Base-by-base conservation (phyloP, 2,888 invertebrate genomes). In the Salpingus planirostris region DNA sequence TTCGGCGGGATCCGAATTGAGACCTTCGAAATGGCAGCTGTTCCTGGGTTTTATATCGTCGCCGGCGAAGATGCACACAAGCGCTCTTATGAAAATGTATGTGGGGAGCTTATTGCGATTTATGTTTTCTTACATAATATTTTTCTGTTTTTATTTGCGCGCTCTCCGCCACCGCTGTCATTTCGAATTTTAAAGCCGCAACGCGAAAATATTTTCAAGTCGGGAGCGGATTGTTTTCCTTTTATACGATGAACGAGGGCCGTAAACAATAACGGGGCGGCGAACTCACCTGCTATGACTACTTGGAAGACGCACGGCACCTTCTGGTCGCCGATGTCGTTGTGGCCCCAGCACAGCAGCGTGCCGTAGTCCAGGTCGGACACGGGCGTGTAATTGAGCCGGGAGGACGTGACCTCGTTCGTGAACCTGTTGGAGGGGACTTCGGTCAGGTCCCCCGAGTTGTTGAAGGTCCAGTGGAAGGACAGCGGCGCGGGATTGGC, bases 391-490 rank as follows among this genome's bases (percentile, higher is more conserved):
- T 90, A 90, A 68, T 86, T 85, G 36, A 89, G 71, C 15, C 77
- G 73, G 32, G 81, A 80, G 2, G 76, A 74, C 44, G 77, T 76
- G 2, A 80, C 79, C 39, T 80, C 71, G 46, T 71, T 77, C 45
- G 70, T 76, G 62, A 74, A 79, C 52, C 76, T 76, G 31, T 78
- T 76, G 41, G 70, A 64, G 35, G 86, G 77, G 47, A 86, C 71
- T 60, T 87, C 83, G 28, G 80, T 79, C 65, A 85, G 81, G 57
- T 87, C 87, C 11, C 88, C 88, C 38, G 87, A 87, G 62, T 86
- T 87, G 70, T 91, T 91, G 71, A 91, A 89, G 46, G 88, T 88
- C 91, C 91, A 91, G 55, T 86, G 84, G 66, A 89, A 91, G 55
- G 80, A 77, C 52, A 81, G 78, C 34, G 83, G 74, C 5, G 86